These are phyloP conservation scores for Channallabes apus DNA, from an alignment of 2,797 vertebrate genomes.

Conservation along the genomic window DNA sequence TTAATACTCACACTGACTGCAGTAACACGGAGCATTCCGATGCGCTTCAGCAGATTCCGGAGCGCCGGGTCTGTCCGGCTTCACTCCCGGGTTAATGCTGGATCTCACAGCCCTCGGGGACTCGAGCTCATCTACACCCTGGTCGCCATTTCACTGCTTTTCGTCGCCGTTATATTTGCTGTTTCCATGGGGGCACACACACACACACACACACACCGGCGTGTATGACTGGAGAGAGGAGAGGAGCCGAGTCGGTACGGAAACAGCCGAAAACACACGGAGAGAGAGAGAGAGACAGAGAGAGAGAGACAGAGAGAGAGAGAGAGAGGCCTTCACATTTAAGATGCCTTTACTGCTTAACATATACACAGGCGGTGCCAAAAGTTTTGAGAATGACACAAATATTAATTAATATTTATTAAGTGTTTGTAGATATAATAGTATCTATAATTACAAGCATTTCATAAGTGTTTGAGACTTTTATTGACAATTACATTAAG, in stretches of 20 bases:
- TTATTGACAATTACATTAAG: too few relatives aligned
- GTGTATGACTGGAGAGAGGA: background rate
- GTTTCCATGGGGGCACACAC: slow-evolving; percentile 30
- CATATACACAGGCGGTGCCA: too few relatives aligned
- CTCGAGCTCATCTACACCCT: background rate
- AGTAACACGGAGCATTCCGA: slow-evolving; percentile 31
- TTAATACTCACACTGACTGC: slow-evolving; percentile 48
- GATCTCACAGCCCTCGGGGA: background rate
- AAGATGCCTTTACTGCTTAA: too few relatives aligned
- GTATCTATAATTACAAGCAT: too few relatives aligned
- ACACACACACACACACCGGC: background rate
- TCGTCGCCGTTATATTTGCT: slow-evolving; percentile 25
- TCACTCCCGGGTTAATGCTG: background rate
- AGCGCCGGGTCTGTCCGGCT: background rate
- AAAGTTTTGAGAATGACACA: too few relatives aligned
- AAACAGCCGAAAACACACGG: slow-evolving; percentile 10
- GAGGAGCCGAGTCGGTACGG: slow-evolving; percentile 5
- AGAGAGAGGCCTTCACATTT: slow-evolving; percentile 13
- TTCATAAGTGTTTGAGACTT: too few relatives aligned
- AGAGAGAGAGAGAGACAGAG: background rate
- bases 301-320: slow-evolving; percentile 19
- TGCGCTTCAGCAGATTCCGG: background rate
- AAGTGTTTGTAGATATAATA: too few relatives aligned
- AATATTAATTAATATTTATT: too few relatives aligned
- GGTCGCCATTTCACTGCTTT: slow-evolving; percentile 3